Evolutionary conservation across 1,140 invertebrate genomes (phyloP).

Genomic region (Sinella curviseta): DNA sequence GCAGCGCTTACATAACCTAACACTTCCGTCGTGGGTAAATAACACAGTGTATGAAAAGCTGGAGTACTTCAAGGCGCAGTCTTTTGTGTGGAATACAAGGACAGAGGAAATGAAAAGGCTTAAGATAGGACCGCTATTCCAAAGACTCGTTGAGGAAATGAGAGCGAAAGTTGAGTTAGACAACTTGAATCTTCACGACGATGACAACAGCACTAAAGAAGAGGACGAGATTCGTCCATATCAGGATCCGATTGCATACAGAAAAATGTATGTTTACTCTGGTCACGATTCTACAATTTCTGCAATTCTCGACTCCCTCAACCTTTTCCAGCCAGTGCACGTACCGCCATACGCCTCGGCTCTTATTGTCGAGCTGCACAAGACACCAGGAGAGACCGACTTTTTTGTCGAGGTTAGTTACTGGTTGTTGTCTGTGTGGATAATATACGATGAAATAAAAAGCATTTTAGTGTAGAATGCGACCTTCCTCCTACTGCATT

Average conservation of each 20-base stretch:
- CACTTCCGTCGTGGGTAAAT: not conserved
- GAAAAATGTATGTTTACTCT: constrained; percentile 15
- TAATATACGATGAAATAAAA: not conserved
- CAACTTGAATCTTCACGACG: not conserved
- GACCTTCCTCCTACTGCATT: too few species aligned
- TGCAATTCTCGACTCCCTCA: not conserved
- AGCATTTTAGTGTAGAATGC: not conserved
- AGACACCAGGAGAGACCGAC: not conserved
- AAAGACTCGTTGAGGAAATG: not conserved
- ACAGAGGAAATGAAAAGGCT: constrained; percentile 50
- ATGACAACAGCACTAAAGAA: not conserved
- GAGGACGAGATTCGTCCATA: not conserved
- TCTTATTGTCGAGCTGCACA: constrained; percentile 38
- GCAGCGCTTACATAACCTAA: not conserved
- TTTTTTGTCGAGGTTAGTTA: constrained; percentile 39
- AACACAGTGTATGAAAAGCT: not conserved
- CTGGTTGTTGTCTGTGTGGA: not conserved
- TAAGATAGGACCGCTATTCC: constrained; percentile 38
- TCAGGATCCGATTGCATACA: not conserved
- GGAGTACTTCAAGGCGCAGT: not conserved
- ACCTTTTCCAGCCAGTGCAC: not conserved
- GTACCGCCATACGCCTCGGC: constrained; percentile 34
- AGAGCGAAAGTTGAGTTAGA: not conserved
- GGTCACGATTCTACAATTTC: constrained; percentile 16
- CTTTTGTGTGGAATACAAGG: constrained; percentile 47